These are phyloP conservation scores for Copidosoma floridanum DNA, from an alignment of 1,140 invertebrate genomes.

Conservation along the genomic window DNA sequence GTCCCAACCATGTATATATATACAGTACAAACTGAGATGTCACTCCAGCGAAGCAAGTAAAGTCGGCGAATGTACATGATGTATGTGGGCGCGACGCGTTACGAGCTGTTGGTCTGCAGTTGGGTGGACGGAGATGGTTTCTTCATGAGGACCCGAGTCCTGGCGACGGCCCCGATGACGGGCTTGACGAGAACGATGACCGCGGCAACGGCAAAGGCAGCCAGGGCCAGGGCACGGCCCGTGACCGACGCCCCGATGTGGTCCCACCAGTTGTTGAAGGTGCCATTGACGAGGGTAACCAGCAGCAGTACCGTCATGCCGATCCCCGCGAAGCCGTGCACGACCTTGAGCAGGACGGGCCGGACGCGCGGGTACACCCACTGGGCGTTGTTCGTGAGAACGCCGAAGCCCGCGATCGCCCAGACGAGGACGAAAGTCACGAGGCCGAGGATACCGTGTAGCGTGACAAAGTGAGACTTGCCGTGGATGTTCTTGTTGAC, in stretches of 20 bases:
- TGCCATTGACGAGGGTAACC: constrained; percentile 46
- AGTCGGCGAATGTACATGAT: no score
- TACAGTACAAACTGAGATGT: no score
- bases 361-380: constrained; percentile 47
- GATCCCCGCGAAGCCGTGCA: constrained; percentile 46
- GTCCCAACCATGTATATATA: no score
- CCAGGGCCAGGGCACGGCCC: constrained; percentile 38
- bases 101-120: background rate
- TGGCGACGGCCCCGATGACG: constrained; percentile 39
- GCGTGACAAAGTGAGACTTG: constrained; percentile 38
- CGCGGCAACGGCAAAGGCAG: constrained; percentile 42
- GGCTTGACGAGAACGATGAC: constrained; percentile 47
- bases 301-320: constrained; percentile 39
- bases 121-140: constrained; percentile 26
- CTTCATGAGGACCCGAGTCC: constrained; percentile 38
- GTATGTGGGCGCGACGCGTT: no score
- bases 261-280: constrained; percentile 41
- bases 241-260: constrained; percentile 23
- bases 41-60: no score
- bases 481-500: constrained; percentile 39
- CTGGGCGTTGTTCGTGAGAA: constrained; percentile 45
- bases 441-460: constrained; percentile 44
- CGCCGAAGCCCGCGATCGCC: constrained; percentile 37
- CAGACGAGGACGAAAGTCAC: constrained; percentile 38
- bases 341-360: constrained; percentile 45